These are phyloP conservation scores for Masticophis lateralis DNA, from an alignment of 2,797 vertebrate genomes.

Conservation along the genomic window DNA sequence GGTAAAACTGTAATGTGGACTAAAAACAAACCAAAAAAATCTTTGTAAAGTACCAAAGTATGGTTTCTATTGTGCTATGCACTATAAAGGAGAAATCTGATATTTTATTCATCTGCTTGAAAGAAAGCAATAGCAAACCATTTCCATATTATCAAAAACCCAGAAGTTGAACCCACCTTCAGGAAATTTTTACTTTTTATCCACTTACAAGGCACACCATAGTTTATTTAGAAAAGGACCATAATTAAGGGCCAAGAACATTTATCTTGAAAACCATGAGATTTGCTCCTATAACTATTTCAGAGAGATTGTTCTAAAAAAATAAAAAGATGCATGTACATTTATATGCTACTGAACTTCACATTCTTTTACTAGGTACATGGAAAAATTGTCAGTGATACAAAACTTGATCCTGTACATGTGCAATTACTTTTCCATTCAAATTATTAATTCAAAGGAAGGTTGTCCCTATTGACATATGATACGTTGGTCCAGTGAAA, in stretches of 20 bases:
- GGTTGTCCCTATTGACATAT: not conserved
- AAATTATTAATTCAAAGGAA: not conserved
- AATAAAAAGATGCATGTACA: not conserved
- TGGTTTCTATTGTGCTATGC: not conserved
- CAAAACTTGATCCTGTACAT: not conserved
- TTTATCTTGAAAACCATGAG: not conserved
- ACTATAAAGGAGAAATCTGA: not conserved
- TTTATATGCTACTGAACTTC: not conserved
- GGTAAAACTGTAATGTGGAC: not conserved
- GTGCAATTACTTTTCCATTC: not conserved
- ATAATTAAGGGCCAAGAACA: not conserved
- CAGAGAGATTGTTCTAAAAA: not conserved
- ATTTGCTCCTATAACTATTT: not conserved
- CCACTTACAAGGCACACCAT: not conserved
- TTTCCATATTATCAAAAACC: not conserved
- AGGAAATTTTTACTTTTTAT: not conserved
- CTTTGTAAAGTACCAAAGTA: not conserved
- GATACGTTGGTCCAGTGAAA: not conserved
- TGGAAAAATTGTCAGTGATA: not conserved
- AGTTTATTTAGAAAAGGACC: not conserved
- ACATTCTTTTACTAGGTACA: not conserved
- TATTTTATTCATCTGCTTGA: not conserved
- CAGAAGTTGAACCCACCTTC: not conserved
- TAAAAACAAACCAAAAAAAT: not conserved
- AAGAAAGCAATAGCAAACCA: not conserved